Base-by-base conservation (phyloP, 2,888 invertebrate species). In the Caenorhabditis sp. region DNA sequence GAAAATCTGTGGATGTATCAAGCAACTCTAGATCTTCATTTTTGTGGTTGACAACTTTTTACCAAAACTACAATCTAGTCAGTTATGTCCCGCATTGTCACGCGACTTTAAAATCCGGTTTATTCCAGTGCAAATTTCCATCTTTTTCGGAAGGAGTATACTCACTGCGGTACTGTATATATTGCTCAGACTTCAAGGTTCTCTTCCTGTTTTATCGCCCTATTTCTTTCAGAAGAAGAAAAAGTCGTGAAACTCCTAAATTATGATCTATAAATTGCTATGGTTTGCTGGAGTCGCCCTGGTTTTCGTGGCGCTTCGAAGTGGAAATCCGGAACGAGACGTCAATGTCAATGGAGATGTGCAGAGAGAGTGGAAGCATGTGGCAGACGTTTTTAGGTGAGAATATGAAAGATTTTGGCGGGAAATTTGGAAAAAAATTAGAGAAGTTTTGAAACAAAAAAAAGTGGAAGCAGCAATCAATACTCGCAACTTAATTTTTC, bases 381-480 rank as follows among this genome's bases (percentile, higher is more conserved):
- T 83, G 16, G 63, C 47, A 4, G 59, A 79, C 19, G 70, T 44
- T 26, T 80, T 79, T 69, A 75, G 69, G 83, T 83, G 26, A 69
- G 69, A 3, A 2, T 35, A 12, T 56, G 26, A 26, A 26, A 58
- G 26, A 44, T 49, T 31, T 35, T 22, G 12, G 22, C 2, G 19
- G 38, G n/a, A 44, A 54, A 58, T 58, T n/a, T 58, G 31, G 31
- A 58, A 58, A 58, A 58, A 58, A 31, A 31, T 44, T 44, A 14
- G 16, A 0, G 16, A 44, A 44, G 5, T 44, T 44, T n/a, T 10
- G 44, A 44, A 44, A 14, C 2, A 12, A 44, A 44, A 44, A 44
- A 14, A 3, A 38, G 6, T 38, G 10, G 38, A 38, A 38, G 10
- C 10, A 38, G 10, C 10, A 38, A 10, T 38, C 6, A 38, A 38